Conservation (phyloP, 2,888 invertebrate genomes). For the Mythimna loreyi region DNA sequence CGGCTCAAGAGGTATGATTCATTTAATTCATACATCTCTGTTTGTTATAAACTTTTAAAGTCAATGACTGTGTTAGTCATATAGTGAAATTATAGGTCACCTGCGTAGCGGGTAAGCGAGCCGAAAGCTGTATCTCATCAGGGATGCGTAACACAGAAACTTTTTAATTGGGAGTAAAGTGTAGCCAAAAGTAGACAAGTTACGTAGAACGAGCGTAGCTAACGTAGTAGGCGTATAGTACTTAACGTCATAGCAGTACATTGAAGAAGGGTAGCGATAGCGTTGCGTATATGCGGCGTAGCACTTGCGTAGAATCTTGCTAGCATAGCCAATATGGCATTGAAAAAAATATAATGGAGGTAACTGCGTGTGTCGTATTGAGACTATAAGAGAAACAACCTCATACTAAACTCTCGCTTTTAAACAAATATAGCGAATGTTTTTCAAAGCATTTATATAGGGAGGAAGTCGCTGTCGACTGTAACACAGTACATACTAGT, state of each 20-base stretch:
- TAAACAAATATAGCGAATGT: too few species aligned
- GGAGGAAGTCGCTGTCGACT: too few species aligned
- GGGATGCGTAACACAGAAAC: not conserved
- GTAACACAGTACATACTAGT: too few species aligned
- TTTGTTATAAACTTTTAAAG: constrained; percentile 15
- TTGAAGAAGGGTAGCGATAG: not conserved
- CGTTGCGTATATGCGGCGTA: not conserved
- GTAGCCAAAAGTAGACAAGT: not conserved
- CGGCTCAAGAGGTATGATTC: constrained; percentile 35
- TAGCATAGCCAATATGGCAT: not conserved
- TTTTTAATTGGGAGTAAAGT: not conserved
- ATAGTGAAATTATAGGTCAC: constrained; percentile 46
- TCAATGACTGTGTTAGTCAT: constrained; percentile 49
- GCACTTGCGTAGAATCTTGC: not conserved
- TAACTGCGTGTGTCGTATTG: not conserved
- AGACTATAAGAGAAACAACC: not conserved
- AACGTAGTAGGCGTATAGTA: too few species aligned
- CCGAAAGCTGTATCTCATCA: constrained; percentile 5
- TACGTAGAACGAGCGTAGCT: not conserved
- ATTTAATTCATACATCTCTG: constrained; percentile 20
- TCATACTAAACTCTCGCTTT: too few species aligned
- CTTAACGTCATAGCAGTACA: not conserved
- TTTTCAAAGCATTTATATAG: too few species aligned
- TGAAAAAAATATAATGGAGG: too few species aligned
- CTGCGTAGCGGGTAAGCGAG: constrained; percentile 17